Conservation (phyloP, 2,797 vertebrate species). For the Mus spretus region DNA sequence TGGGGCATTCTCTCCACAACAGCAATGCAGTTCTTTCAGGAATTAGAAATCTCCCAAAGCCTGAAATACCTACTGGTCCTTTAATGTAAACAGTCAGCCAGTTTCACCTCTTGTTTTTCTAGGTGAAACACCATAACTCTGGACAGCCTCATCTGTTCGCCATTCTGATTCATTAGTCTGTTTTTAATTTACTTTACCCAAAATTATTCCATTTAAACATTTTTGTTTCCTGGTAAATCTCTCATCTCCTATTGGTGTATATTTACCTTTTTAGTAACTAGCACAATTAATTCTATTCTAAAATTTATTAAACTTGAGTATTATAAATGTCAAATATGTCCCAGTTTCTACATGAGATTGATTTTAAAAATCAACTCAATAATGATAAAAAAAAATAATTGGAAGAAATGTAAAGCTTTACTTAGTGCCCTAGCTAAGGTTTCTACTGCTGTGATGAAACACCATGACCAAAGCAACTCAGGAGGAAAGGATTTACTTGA, state of each 20-base stretch:
- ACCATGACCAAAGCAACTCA: background rate
- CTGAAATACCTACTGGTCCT: background rate
- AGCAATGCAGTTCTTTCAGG: background rate
- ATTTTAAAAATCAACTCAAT: background rate
- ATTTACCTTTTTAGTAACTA: background rate
- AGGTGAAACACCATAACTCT: background rate
- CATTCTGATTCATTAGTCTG: background rate
- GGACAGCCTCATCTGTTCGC: background rate
- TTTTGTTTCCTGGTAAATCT: slow-evolving; percentile 42
- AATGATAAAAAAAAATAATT: slow-evolving; percentile 17
- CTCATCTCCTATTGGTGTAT: background rate
- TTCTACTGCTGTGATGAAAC: background rate
- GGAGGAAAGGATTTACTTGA: background rate
- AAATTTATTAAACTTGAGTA: slow-evolving; percentile 53
- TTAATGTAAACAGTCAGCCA: background rate
- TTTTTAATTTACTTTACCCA: slow-evolving; percentile 42
- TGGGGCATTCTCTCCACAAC: background rate
- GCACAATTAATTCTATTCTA: background rate
- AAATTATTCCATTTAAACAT: slow-evolving; percentile 2
- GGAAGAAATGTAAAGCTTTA: slow-evolving; percentile 58
- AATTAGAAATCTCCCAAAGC: background rate
- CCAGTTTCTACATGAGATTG: background rate
- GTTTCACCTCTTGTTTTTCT: background rate
- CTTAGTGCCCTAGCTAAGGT: background rate
- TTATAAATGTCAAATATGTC: background rate